Base-by-base conservation (phyloP, 2,113 vertebrate species). In the Morone chrysops region DNA sequence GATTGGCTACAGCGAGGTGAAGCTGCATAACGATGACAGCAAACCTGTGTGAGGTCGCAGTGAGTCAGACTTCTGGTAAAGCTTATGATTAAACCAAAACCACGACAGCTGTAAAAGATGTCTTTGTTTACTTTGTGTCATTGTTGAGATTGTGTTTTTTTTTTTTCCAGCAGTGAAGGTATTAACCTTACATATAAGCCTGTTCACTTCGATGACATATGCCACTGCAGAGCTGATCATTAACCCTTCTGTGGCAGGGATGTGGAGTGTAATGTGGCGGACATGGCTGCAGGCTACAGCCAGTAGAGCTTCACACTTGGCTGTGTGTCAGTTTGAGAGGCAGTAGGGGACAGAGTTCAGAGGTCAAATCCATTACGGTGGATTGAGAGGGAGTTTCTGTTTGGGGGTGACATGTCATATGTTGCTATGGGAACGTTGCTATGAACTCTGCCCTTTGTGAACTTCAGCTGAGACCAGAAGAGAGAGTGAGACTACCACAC, bases 281-380 rank as follows among this genome's bases (percentile, higher is more conserved):
- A 87, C 82, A 77, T 22, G 51, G 85, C 88, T 84, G 74, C 70
- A 41, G 89, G 89, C 85, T 87, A 77, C 77, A 78, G 75, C 84
- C 87, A 31, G 83, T 18, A 20, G 54, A 74, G 90, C 87, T 90
- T 90, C 85, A 88, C 91, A 82, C 83, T 82, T 74, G 57, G 68
- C 76, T 62, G 85, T 78, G 89, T 91, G 92, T 92, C 94, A 78
- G 84, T 85, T 84, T 84, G 76, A 83, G 87, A 82, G 87, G 80
- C 91, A 79, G 87, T 51, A 72, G 75, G 86, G 87, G 82, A 71
- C 85, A 85, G 65, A 90, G 93, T 84, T 93, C 93, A 93, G 73
- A 87, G 95, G 92, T 94, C 93, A 95, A 94, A 95, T 87, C 95
- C 92, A 96, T 96, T 95, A 95, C 40, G 73, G 86, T 62, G 92